These are phyloP conservation scores for Serilophus lunatus DNA, from an alignment of 2,113 vertebrate species.

Conservation along the genomic window DNA sequence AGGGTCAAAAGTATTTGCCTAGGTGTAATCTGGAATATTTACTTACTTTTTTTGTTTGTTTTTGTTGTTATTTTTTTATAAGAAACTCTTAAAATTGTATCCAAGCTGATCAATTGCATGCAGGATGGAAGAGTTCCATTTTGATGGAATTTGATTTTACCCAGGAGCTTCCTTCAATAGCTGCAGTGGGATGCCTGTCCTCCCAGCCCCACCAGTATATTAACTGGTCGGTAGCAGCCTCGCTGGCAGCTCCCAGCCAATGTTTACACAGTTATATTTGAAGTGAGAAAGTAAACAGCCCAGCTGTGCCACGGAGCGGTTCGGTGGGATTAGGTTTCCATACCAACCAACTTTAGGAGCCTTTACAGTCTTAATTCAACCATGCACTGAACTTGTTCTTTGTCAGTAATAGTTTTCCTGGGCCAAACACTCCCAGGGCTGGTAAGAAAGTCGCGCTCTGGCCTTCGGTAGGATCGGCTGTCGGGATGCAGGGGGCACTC, in stretches of 20 bases:
- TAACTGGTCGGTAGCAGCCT: slow-evolving; percentile 53
- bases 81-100: slow-evolving; percentile 27
- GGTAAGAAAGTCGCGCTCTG: background rate
- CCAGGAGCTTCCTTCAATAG: background rate
- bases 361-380: slow-evolving; percentile 72
- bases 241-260: slow-evolving; percentile 58
- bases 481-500: background rate
- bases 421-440: slow-evolving; percentile 30
- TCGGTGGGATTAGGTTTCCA: slow-evolving; percentile 75
- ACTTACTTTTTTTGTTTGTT: background rate
- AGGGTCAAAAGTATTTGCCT: slow-evolving; percentile 55
- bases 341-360: slow-evolving; percentile 73
- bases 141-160: slow-evolving; percentile 28
- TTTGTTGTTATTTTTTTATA: background rate
- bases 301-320: slow-evolving; percentile 66
- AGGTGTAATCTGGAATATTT: slow-evolving; percentile 42
- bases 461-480: background rate
- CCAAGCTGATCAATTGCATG: background rate
- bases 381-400: slow-evolving; percentile 68
- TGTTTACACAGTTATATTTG: slow-evolving; percentile 78
- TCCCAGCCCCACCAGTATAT: slow-evolving; percentile 49
- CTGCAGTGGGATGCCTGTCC: background rate
- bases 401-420: slow-evolving; percentile 62
- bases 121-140: background rate
- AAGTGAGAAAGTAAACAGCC: slow-evolving; percentile 76